Base-by-base conservation (phyloP, 2,888 invertebrate genomes). In the Adelphocoris suturalis region DNA sequence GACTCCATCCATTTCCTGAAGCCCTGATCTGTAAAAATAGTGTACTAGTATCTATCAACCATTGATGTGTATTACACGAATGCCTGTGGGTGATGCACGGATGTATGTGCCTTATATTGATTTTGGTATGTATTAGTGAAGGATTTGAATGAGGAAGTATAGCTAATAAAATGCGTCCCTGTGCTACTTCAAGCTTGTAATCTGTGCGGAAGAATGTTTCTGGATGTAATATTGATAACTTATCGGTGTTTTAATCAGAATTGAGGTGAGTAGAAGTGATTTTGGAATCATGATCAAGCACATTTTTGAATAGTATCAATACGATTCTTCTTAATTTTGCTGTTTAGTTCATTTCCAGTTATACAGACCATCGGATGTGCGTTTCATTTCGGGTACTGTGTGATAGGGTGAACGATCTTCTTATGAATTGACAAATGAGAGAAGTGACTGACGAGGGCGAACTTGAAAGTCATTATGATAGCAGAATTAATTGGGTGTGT, bases 261-360 rank as follows among this genome's bases (percentile, higher is more conserved):
- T 12, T 27, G 68, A 68, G 68, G 68, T 68, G 68, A 68, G 68
- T 23, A 61, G 61, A 61, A 19, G 61, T 9, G 57, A 16, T 61
- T n/a, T 68, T 68, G 5, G 23, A 68, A 23, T n/a, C n/a, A n/a
- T n/a, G n/a, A 23, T 23, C 19, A 57, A n/a, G n/a, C n/a, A 57
- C 16, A n/a, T n/a, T 57, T 57, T 13, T 57, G 5, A n/a, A 57
- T 57, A 57, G 19, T 57, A 37, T 11, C 16, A 16, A 52, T 52
- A 11, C 13, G 52, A 52, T 16, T 16, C 52, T 13, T 16, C 16
- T 5, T 52, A 52, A 52, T 52, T 2, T 7, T 48, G 19, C n/a
- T 68, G 68, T 68, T 68, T 23, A 68, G 68, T 68, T 68, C 23
- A 23, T 68, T 68, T 68, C 23, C 68, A 68, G 68, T 68, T 68